Conservation (phyloP, 2,888 invertebrate genomes). For the Phorcus lineatus region DNA sequence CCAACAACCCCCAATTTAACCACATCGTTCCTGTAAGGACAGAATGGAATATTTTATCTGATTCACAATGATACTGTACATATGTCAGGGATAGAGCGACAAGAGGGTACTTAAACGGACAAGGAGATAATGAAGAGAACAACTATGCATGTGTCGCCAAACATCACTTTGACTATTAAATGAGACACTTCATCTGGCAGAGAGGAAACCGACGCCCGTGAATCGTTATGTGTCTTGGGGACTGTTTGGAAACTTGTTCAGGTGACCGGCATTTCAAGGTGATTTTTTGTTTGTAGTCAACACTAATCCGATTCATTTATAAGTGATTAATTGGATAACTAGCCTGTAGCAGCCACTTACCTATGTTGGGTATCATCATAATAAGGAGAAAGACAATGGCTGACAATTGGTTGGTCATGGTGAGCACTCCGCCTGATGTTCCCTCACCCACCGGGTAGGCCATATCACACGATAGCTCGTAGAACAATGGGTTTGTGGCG, state of each 20-base stretch:
- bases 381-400: constrained; percentile 47
- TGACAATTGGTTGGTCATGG: constrained; percentile 46
- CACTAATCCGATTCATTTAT: no score
- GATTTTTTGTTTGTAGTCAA: no score
- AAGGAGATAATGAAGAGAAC: background rate
- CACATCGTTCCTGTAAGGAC: constrained; percentile 48
- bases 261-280: no score
- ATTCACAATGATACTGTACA: background rate
- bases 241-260: no score
- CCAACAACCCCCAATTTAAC: constrained; percentile 62
- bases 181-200: no score
- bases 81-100: no score
- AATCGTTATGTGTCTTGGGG: no score
- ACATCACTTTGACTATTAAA: no score
- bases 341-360: no score
- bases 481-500: constrained; percentile 54
- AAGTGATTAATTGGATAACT: no score
- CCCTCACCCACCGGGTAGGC: constrained; percentile 60
- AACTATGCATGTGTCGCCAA: no score
- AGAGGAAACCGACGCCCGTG: no score
- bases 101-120: background rate
- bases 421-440: constrained; percentile 53
- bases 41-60: background rate
- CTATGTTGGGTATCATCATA: constrained; percentile 46
- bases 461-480: constrained; percentile 59